phyloP scores from a whole-genome alignment of 2,888 invertebrate species.

The Cynaeus angustus region DNA sequence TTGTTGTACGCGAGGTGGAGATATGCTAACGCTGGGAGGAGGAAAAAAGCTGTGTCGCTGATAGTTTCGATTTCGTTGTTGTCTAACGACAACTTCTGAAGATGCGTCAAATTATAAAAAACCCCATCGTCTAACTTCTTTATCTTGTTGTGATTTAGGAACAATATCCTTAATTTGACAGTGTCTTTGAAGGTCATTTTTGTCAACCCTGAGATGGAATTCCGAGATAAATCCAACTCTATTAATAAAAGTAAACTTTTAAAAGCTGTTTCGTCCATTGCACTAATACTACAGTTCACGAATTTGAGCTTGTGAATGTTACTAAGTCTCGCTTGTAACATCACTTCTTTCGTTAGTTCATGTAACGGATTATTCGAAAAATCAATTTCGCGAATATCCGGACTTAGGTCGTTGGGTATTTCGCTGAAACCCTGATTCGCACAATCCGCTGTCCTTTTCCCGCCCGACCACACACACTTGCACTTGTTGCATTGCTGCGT shows the following conservation, averaged over 20 bases:
- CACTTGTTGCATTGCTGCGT: conserved; percentile 76
- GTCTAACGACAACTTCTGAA: conserved; percentile 85
- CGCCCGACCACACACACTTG: conserved; percentile 89
- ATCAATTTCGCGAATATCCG: conserved; percentile 83
- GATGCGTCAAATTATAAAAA: conserved; percentile 82
- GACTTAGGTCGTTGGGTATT: conserved; percentile 83
- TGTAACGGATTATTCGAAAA: conserved; percentile 81
- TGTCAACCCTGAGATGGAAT: conserved; percentile 79
- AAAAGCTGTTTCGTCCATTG: conserved; percentile 84
- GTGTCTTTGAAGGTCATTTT: conserved; percentile 83
- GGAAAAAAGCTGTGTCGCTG: conserved; percentile 75
- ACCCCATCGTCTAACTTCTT: conserved; percentile 82
- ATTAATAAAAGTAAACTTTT: conserved; percentile 85
- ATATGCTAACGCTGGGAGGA: conserved; percentile 76
- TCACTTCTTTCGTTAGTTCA: conserved; percentile 80
- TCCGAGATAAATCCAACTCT: conserved; percentile 87
- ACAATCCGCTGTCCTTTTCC: conserved; percentile 90
- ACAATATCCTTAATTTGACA: conserved; percentile 80
- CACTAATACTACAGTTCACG: conserved; percentile 82
- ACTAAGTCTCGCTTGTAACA: conserved; percentile 80
- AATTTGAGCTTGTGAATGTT: conserved; percentile 89
- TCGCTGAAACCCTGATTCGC: conserved; percentile 73
- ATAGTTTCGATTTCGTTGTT: conserved; percentile 83
- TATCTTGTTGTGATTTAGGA: conserved; percentile 84
- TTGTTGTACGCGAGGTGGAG: conserved; percentile 84